phyloP scores from a whole-genome alignment of 1,140 invertebrate species.

The Bemisia tabaci region DNA sequence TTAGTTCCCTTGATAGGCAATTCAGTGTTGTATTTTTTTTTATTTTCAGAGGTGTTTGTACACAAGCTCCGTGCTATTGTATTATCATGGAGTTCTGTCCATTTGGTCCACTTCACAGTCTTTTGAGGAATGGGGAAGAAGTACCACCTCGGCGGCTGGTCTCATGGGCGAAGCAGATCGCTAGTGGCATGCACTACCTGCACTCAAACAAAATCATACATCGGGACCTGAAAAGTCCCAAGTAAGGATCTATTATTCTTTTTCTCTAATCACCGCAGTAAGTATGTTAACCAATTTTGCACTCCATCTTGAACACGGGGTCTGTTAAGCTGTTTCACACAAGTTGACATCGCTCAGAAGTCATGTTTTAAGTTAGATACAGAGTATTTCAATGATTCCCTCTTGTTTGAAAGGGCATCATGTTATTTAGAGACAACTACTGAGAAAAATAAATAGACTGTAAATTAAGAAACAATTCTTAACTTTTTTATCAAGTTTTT shows the following conservation, averaged over 20 bases:
- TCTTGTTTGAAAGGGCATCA: slow-evolving; percentile 6
- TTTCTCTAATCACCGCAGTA: too few species aligned
- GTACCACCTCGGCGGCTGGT: slow-evolving; percentile 73
- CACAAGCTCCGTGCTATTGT: slow-evolving; percentile 83
- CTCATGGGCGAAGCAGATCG: slow-evolving; percentile 91
- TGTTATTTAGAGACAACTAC: too few species aligned
- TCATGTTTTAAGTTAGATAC: too few species aligned
- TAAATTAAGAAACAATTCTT: too few species aligned
- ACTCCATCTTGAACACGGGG: too few species aligned
- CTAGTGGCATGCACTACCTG: slow-evolving; percentile 89
- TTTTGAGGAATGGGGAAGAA: slow-evolving; percentile 63
- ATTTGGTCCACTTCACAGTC: slow-evolving; percentile 83
- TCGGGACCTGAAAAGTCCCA: slow-evolving; percentile 88
- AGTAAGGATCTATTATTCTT: slow-evolving; percentile 48
- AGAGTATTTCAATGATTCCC: too few species aligned
- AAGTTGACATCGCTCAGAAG: too few species aligned
- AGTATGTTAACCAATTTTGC: too few species aligned
- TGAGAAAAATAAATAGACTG: too few species aligned
- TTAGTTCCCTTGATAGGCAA: too few species aligned
- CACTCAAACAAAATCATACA: slow-evolving; percentile 96
- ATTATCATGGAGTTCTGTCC: slow-evolving; percentile 98
- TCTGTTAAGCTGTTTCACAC: too few species aligned
- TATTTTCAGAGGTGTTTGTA: slow-evolving; percentile 70
- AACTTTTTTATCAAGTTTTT: too few species aligned
- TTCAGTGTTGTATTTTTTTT: slow-evolving; percentile 5